Conservation (phyloP, 2,797 vertebrate species). For the Perodicticus potto region DNA sequence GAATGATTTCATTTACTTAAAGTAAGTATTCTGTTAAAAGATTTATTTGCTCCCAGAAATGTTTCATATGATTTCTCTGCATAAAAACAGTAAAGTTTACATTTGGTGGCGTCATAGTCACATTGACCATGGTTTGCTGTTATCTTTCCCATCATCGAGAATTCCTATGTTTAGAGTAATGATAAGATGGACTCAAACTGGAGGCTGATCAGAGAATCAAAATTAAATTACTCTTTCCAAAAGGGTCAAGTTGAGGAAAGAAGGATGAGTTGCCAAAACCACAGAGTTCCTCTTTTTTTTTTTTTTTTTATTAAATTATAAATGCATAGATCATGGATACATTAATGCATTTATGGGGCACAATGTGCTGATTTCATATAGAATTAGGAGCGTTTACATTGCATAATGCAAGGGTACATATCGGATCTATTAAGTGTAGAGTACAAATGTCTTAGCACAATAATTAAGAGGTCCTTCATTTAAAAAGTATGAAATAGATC, state of each 20-base stretch:
- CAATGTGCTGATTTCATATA: no score
- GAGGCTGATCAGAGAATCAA: not conserved
- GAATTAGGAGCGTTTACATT: no score
- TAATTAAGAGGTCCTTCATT: not conserved
- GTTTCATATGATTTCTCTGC: not conserved
- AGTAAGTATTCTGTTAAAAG: not conserved
- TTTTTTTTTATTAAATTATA: no score
- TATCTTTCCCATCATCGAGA: not conserved
- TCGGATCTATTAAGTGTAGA: no score
- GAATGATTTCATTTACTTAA: slow-evolving; percentile 62
- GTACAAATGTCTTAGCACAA: no score
- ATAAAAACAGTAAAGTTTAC: slow-evolving; percentile 6
- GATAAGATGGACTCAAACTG: not conserved
- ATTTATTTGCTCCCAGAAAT: slow-evolving; percentile 14
- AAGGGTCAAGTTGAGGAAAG: not conserved
- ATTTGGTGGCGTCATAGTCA: not conserved
- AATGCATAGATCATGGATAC: no score
- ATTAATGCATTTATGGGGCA: no score
- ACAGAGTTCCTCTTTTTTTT: not conserved
- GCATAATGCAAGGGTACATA: no score
- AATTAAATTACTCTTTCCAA: not conserved
- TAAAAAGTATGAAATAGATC: not conserved
- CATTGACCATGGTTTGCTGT: not conserved
- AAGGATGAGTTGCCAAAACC: not conserved
- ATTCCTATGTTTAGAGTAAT: not conserved